phyloP scores from a whole-genome alignment of 2,113 vertebrate species.

The Gnathonemus longibarbis region DNA sequence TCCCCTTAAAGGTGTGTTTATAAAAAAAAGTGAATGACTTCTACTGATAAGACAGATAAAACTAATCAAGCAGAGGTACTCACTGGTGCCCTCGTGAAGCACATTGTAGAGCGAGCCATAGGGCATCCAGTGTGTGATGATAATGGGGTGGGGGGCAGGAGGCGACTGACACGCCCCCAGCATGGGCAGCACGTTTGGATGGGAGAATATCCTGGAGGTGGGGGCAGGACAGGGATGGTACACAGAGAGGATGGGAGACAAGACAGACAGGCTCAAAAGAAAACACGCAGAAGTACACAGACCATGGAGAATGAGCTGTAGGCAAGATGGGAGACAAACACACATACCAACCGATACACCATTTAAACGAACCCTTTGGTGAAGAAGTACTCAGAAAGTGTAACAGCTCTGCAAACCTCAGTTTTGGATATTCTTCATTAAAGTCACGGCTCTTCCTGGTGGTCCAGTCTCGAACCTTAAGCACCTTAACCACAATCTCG shows the following conservation, averaged over 20 bases:
- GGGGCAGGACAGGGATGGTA: not conserved
- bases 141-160: constrained; percentile 77
- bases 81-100: constrained; percentile 91
- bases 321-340: constrained; percentile 8
- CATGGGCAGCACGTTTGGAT: constrained; percentile 90
- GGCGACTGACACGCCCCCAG: constrained; percentile 87
- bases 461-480: constrained; percentile 90
- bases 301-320: not conserved
- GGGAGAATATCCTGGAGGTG: constrained; percentile 82
- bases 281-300: not conserved
- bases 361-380: not conserved
- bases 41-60: not conserved
- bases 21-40: not conserved
- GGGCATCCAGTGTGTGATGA: constrained; percentile 94
- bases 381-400: not conserved
- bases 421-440: constrained; percentile 89
- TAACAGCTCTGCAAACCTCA: constrained; percentile 63
- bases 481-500: constrained; percentile 82
- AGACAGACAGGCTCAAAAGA: constrained; percentile 3
- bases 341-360: not conserved
- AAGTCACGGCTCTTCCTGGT: constrained; percentile 94
- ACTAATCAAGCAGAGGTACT: constrained; percentile 43
- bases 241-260: not conserved
- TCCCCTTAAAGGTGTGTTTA: not conserved
- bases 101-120: constrained; percentile 92